Evolutionary conservation across 2,797 vertebrate genomes (phyloP).

Genomic region (Malacoraja senta): DNA sequence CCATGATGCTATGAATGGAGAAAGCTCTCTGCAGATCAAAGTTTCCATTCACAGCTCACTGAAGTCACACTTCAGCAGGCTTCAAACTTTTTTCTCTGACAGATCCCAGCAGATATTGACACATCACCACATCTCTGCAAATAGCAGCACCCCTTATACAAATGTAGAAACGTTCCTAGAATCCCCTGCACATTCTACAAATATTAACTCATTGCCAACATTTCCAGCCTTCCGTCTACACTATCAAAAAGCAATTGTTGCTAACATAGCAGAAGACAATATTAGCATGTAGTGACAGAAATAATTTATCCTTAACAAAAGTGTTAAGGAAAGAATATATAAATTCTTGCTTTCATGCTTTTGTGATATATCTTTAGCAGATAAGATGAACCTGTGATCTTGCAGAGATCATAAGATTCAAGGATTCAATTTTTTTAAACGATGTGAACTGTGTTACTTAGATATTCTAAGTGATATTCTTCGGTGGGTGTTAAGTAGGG

Average conservation of each 20-base stretch:
- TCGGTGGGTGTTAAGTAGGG: neutral
- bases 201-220: neutral
- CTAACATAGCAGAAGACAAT: neutral
- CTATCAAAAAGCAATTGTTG: neutral
- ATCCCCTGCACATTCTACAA: neutral
- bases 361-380: neutral
- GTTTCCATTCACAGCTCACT: neutral
- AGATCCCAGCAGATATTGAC: neutral
- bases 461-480: neutral
- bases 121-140: neutral
- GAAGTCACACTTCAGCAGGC: neutral
- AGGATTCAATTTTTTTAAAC: neutral
- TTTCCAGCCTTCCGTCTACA: neutral
- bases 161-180: neutral
- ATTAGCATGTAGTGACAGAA: neutral
- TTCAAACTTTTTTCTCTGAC: neutral
- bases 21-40: neutral
- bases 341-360: neutral
- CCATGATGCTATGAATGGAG: slow-evolving; percentile 20
- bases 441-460: neutral
- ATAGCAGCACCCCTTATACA: neutral
- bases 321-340: neutral
- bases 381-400: neutral
- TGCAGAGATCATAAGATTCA: neutral
- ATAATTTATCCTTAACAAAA: neutral